Base-by-base conservation (phyloP, 1,140 invertebrate species). In the Pomacea maculata region DNA sequence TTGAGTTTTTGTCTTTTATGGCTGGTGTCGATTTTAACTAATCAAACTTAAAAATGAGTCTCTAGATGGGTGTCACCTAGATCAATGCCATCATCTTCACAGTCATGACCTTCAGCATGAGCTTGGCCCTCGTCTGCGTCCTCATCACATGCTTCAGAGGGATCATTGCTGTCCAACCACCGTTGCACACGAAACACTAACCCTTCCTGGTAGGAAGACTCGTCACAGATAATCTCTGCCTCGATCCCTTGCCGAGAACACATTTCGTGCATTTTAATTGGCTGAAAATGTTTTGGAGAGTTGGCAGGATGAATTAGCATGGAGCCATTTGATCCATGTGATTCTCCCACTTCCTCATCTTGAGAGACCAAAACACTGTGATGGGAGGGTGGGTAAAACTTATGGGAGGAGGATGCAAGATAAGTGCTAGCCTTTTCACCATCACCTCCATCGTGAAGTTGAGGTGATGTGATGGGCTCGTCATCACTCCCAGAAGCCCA, bases 211-310 rank as follows among this genome's bases (percentile, higher is more conserved):
- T 87, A 87, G 76, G 84, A 83, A 52, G 85, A 73, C 80, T 88
- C 86, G 55, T 87, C 83, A 12, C 87, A 79, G 76, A 89, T 86
- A 29, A 86, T 81, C 57, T 86, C 84, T 45, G 85, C 83, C 67
- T 87, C 85, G 4, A 85, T 74, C 12, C 65, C 80, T 12, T 63
- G 61, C 45, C 54, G 76, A 14, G 79, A 71, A 45, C 75, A 67
- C n/a, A 78, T n/a, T 6, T 81, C 79, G 55, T 68, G 68, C 65
- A 83, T 83, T 55, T 85, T 80, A 12, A 89, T 76, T 9, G 83
- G 78, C 83, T 88, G 86, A 82, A 86, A 88, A 77, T 89, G 88
- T 80, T 86, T 85, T 15, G 87, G 87, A 34, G 87, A 84, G 85
- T 81, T 76, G 85, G 85, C 45, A 82, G 85, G 61, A 83, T 86